Evolutionary conservation across 2,113 vertebrate genomes (phyloP).

Genomic region (Tupaia tana): DNA sequence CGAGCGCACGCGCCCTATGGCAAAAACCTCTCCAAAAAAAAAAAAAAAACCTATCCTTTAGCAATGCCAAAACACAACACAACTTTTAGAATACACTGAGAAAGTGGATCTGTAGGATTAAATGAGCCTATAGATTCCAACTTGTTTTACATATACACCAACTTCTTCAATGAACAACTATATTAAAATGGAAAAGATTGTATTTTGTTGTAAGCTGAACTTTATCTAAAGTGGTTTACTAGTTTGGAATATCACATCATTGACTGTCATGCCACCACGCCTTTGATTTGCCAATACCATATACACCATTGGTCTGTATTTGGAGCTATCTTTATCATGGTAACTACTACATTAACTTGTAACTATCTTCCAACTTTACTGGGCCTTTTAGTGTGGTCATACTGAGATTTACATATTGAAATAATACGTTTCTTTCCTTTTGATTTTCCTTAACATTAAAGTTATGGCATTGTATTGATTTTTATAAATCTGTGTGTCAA

Average conservation of each 20-base stretch:
- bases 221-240: neutral
- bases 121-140: neutral
- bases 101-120: neutral
- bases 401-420: neutral
- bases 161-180: neutral
- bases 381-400: neutral
- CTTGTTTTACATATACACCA: neutral
- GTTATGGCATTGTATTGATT: neutral
- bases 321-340: neutral
- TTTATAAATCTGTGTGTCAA: neutral
- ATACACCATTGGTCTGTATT: neutral
- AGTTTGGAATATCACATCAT: neutral
- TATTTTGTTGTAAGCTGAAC: neutral
- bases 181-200: neutral
- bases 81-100: neutral
- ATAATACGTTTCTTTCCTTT: neutral
- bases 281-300: neutral
- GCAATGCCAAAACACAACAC: neutral
- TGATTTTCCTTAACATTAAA: conserved; percentile 3
- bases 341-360: neutral
- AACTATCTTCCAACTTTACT: neutral
- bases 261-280: neutral
- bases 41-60: neutral
- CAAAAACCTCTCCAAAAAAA: too few relatives aligned
- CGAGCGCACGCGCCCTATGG: too few relatives aligned